Evolutionary conservation across 2,113 vertebrate genomes (phyloP), one percentile per base, ranked within the genome.

Genomic region (Hemiscyllium ocellatum): DNA sequence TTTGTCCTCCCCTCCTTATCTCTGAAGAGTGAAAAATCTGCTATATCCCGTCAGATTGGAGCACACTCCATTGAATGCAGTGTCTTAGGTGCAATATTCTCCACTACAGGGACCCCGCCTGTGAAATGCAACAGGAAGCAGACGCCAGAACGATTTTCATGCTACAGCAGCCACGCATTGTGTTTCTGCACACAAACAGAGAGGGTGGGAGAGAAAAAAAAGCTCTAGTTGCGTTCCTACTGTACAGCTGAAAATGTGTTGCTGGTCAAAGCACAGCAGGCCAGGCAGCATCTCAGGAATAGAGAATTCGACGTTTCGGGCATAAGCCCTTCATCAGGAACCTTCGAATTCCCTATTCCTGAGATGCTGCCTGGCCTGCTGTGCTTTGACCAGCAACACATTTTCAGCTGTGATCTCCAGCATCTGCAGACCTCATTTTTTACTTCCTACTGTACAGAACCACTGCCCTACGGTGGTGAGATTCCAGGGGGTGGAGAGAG

Each of bases 111-210:
- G 47, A 8, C 24, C 47, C 52, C 47, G 10, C 3, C 52, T 90
- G 87, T 90, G 87, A 26, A 90, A 61, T 90, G 47, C 24, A 50
- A 89, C 37, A 42, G 4, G 37, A 47, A 19, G 0, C 37, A 4
- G 15, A 5, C 17, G 20, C 4, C 33, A 66, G 17, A 47, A 47
- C 12, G n/a, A 56, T 94, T 94, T 61, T 4, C 37, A 69, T 86
- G 47, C 86, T 47, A 0, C 29, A 4, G 17, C n/a, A 68, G 65
- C 19, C 7, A 10, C 17, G 15, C 0, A 0, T 80, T 37, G 26
- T 13, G 8, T 56, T 4, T 37, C 78, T 42, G 80, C 19, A 83
- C 37, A 20, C 17, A 20, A 42, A 61, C 56, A 61, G 10, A 56
- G 56, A 61, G 0, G 0, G 56, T 0, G 13, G 37, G 19, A 80